Conservation (phyloP, 2,797 vertebrate species). For the Clarias fuscus region DNA sequence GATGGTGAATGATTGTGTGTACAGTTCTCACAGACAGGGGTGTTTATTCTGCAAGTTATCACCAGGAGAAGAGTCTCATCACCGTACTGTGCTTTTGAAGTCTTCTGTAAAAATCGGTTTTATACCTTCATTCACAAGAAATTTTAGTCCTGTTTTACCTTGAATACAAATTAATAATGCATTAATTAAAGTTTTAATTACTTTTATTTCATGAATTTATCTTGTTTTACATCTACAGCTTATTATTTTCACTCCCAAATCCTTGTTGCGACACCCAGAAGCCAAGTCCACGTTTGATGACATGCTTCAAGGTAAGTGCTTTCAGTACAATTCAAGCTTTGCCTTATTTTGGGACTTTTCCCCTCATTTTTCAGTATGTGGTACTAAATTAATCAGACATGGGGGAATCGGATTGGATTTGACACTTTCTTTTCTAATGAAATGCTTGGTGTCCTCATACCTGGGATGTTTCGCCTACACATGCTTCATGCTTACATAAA, state of each 20-base stretch:
- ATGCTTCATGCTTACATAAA: background rate
- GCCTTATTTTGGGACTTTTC: background rate
- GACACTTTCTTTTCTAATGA: too few relatives aligned
- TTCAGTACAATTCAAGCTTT: background rate
- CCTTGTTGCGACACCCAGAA: slow-evolving; percentile 84
- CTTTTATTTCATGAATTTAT: too few relatives aligned
- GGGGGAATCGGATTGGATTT: background rate
- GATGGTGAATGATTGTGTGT: too few relatives aligned
- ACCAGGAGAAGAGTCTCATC: too few relatives aligned
- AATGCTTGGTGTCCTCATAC: background rate
- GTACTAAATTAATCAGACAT: background rate
- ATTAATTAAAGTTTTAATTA: background rate
- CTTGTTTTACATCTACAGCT: slow-evolving; percentile 64
- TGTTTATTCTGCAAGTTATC: too few relatives aligned
- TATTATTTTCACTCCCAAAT: slow-evolving; percentile 88
- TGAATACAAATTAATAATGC: background rate
- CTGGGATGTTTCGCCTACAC: background rate
- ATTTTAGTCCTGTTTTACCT: too few relatives aligned
- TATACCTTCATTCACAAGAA: too few relatives aligned
- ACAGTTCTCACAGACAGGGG: too few relatives aligned
- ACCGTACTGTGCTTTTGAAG: too few relatives aligned
- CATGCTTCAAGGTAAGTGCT: slow-evolving; percentile 80
- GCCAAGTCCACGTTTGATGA: slow-evolving; percentile 84
- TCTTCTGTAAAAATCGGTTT: too few relatives aligned
- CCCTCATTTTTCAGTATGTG: background rate